Percentiles rank a stretch among this genome's conserved stretches.
Conservation (phyloP, 2,888 invertebrate genomes). For the Anorthoa munda region DNA sequence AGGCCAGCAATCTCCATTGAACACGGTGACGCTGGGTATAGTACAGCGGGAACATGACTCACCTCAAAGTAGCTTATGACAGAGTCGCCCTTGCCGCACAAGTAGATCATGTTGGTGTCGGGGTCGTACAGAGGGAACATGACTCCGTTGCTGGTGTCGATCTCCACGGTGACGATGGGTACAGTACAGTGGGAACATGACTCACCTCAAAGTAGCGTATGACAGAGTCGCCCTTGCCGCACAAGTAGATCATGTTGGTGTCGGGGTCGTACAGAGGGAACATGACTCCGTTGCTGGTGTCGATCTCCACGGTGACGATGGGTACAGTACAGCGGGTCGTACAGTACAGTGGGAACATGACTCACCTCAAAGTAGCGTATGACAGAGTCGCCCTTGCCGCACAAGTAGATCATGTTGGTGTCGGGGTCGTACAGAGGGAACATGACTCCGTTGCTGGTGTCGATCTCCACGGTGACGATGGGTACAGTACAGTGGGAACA, state of each 20-base stretch:
- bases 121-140: constrained; percentile 99
- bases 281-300: constrained; percentile 94
- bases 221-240: constrained; percentile 1
- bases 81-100: constrained; percentile 98
- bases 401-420: constrained; percentile 97
- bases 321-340: too few relatives aligned
- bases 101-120: constrained; percentile 98
- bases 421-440: constrained; percentile 99
- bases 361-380: constrained; percentile 96
- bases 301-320: too few relatives aligned
- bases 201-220: constrained; percentile 89
- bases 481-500: background rate
- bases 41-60: too few relatives aligned
- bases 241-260: constrained; percentile 1
- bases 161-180: too few relatives aligned
- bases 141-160: constrained; percentile 98
- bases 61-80: constrained; percentile 94
- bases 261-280: background rate
- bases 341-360: constrained; percentile 75
- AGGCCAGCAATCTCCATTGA: too few relatives aligned
- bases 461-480: too few relatives aligned
- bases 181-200: too few relatives aligned
- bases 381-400: constrained; percentile 99
- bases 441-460: constrained; percentile 95
- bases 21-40: too few relatives aligned